Evolutionary conservation across 2,113 vertebrate species (phyloP).

Genomic region (Craseonycteris thonglongyai): DNA sequence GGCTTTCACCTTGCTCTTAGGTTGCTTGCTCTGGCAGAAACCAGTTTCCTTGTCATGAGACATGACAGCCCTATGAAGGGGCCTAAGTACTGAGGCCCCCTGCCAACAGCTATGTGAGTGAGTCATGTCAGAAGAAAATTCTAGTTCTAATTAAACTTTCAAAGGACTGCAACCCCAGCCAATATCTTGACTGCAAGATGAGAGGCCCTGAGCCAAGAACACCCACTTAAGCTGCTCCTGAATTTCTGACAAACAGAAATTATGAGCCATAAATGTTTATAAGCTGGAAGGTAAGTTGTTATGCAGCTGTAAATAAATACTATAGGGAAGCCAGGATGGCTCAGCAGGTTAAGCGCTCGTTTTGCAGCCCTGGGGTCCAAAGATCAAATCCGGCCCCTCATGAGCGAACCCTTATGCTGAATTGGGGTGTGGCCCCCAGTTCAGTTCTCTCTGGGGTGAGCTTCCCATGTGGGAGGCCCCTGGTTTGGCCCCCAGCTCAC

Average conservation of each 20-base stretch:
- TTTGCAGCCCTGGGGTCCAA: too few species aligned
- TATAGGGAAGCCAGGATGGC: too few species aligned
- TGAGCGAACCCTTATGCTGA: too few species aligned
- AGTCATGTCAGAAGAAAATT: not conserved
- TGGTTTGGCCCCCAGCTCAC: too few species aligned
- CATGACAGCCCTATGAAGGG: not conserved
- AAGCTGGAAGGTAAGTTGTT: not conserved
- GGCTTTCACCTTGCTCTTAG: not conserved
- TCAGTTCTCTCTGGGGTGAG: too few species aligned
- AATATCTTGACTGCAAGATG: not conserved
- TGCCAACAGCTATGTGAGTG: not conserved
- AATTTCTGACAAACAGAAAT: not conserved
- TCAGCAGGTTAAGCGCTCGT: too few species aligned
- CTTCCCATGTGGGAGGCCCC: too few species aligned
- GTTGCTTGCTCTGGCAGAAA: not conserved
- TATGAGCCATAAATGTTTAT: not conserved
- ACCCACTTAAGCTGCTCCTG: not conserved
- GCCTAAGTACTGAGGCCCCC: not conserved
- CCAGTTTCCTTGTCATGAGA: not conserved
- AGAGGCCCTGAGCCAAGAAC: not conserved
- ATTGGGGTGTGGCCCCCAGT: too few species aligned
- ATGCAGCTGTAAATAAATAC: not conserved
- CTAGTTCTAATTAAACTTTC: not conserved
- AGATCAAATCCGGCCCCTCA: too few species aligned
- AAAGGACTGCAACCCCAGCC: not conserved